phyloP scores from a whole-genome alignment of 2,113 vertebrate genomes.

The Tetraodon nigroviridis region DNA sequence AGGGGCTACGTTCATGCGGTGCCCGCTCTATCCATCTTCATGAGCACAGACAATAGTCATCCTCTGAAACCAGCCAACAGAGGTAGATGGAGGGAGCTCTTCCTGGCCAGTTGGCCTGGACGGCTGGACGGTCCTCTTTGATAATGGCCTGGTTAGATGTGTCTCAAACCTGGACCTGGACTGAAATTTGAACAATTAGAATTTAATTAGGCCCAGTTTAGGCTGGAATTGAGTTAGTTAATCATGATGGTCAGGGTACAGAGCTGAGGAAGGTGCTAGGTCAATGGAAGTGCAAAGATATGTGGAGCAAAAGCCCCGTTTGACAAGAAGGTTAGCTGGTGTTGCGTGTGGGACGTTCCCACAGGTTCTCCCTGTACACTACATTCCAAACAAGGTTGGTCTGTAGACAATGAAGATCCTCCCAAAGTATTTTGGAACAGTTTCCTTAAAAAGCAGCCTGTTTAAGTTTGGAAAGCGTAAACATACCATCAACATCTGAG shows the following conservation, averaged over 20 bases:
- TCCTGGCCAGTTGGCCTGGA: slow-evolving; percentile 49
- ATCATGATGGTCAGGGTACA: not conserved
- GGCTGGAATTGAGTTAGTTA: no score
- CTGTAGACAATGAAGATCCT: slow-evolving; percentile 21
- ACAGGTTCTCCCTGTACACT: slow-evolving; percentile 5
- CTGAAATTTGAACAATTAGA: slow-evolving; percentile 16
- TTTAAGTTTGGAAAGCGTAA: slow-evolving; percentile 22
- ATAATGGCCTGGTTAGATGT: slow-evolving; percentile 1
- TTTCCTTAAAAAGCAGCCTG: slow-evolving; percentile 17
- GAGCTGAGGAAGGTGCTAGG: not conserved
- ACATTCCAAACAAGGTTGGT: slow-evolving; percentile 8
- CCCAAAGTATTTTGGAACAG: slow-evolving; percentile 14
- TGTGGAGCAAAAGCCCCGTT: not conserved
- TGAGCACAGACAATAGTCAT: slow-evolving; percentile 60
- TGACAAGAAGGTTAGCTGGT: not conserved
- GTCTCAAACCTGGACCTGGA: not conserved
- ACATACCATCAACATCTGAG: slow-evolving; percentile 3
- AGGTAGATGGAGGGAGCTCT: slow-evolving; percentile 52
- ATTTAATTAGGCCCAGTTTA: slow-evolving; percentile 5
- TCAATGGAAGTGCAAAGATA: no score
- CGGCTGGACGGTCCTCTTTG: slow-evolving; percentile 25
- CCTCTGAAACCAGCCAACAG: slow-evolving; percentile 58
- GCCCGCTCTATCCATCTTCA: slow-evolving; percentile 64
- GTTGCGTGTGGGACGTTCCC: not conserved
- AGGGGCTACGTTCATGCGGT: slow-evolving; percentile 29